Conservation (phyloP, 1,140 invertebrate genomes). For the Tetragnatha versicolor region DNA sequence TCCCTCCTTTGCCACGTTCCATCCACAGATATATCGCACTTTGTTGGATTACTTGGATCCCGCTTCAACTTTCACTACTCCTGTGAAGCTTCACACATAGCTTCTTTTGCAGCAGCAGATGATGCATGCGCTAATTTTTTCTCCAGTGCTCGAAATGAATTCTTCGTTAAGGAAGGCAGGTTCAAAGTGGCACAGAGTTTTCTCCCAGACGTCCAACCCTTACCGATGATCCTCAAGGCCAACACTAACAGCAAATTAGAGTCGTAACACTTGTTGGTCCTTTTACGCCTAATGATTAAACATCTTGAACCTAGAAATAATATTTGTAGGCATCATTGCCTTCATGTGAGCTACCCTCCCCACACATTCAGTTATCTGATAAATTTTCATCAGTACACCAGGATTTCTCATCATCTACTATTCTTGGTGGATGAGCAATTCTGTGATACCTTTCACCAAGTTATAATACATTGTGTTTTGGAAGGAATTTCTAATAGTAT, state of each 20-base stretch:
- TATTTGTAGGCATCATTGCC: too few species aligned
- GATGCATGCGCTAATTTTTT: not conserved
- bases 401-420: too few species aligned
- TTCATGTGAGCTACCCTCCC: too few species aligned
- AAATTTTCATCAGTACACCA: too few species aligned
- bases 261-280: not conserved
- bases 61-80: not conserved
- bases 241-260: not conserved
- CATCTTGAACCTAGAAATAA: too few species aligned
- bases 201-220: not conserved
- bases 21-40: too few species aligned
- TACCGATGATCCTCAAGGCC: too few species aligned
- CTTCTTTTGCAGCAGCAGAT: not conserved
- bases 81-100: not conserved
- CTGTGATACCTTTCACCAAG: not conserved
- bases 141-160: too few species aligned
- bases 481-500: not conserved
- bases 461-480: not conserved
- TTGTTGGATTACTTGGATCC: not conserved
- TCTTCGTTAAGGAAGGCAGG: not conserved
- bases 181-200: not conserved
- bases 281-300: too few species aligned
- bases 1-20: too few species aligned
- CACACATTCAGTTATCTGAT: too few species aligned
- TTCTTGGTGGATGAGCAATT: too few species aligned